Conservation (phyloP, 2,888 invertebrate species). For the Himalopsyche tibetana region DNA sequence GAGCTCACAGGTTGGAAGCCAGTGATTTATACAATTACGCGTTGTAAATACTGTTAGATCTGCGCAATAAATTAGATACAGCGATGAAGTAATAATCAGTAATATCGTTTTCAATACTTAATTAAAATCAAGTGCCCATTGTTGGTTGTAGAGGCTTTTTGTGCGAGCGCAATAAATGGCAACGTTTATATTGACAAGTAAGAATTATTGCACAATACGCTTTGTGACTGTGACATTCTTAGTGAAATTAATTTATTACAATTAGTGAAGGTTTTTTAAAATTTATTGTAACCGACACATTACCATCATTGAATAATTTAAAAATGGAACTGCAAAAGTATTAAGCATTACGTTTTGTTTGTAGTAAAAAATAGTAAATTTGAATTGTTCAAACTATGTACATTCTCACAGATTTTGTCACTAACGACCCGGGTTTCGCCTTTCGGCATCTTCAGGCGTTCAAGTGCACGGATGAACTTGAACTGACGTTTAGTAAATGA, state of each 20-base stretch:
- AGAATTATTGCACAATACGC: not conserved
- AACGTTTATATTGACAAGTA: constrained; percentile 11
- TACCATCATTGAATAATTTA: too few relatives aligned
- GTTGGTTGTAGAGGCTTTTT: not conserved
- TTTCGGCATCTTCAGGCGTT: too few relatives aligned
- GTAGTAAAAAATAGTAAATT: too few relatives aligned
- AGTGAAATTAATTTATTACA: not conserved
- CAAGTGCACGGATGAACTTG: too few relatives aligned
- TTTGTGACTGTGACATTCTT: not conserved
- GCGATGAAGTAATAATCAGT: constrained; percentile 9
- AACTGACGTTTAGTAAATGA: too few relatives aligned
- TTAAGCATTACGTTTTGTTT: too few relatives aligned
- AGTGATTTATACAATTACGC: not conserved
- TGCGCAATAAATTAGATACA: not conserved
- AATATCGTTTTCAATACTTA: constrained; percentile 21
- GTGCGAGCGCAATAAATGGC: not conserved
- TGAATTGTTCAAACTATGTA: too few relatives aligned
- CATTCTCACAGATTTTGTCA: too few relatives aligned
- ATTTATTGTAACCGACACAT: not conserved
- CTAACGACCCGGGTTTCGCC: too few relatives aligned
- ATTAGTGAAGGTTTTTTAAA: not conserved
- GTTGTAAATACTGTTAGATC: not conserved
- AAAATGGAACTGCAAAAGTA: too few relatives aligned
- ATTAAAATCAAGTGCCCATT: constrained; percentile 22
- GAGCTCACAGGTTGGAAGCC: too few relatives aligned